Base-by-base conservation (phyloP, 2,797 vertebrate species). In the Crypturellus tataupa region DNA sequence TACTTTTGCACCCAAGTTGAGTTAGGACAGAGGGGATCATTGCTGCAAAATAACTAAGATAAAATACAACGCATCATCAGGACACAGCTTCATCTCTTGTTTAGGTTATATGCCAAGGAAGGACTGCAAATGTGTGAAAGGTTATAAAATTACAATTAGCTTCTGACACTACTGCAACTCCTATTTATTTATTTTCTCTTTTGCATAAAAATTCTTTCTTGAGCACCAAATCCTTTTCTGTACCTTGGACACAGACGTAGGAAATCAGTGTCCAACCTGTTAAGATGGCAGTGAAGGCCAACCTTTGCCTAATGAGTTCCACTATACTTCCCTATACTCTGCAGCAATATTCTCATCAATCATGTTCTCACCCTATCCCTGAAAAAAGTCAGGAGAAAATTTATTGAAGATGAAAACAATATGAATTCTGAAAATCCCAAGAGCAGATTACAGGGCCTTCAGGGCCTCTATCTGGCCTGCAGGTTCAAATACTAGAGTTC, bases 181-280 rank as follows among this genome's bases (percentile, higher is more conserved):
- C 5, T 14, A 51, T 24, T 35, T 39, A 44, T 58, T 15, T 9
- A 0, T n/a, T 58, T 76, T 65, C 1, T 65, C 3, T 49, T 8
- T 60, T 29, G 0, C 1, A 6, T 24, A 8, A 20, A 2, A 15
- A 1, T 2, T 46, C 6, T 59, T 65, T 77, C 24, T 18, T 69
- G 67, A 76, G 3, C 24, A 75, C 7, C 8, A 35, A 46, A 14
- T 6, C 9, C 31, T 89, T 60, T 71, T 49, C 53, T 46, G 24
- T 17, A 33, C 70, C 25, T 25, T 35, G 15, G 20, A 40, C 2
- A 0, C 10, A 80, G 23, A 47, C 19, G 53, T 0, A 0, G 2
- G 44, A 58, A 69, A 16, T 20, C 5, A 73, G 55, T 9, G 7
- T 35, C 85, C 39, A 69, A 16, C 5, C 29, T 59, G 29, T 18